Conservation (phyloP, 2,113 vertebrate species). For the Tyrannus savana region DNA sequence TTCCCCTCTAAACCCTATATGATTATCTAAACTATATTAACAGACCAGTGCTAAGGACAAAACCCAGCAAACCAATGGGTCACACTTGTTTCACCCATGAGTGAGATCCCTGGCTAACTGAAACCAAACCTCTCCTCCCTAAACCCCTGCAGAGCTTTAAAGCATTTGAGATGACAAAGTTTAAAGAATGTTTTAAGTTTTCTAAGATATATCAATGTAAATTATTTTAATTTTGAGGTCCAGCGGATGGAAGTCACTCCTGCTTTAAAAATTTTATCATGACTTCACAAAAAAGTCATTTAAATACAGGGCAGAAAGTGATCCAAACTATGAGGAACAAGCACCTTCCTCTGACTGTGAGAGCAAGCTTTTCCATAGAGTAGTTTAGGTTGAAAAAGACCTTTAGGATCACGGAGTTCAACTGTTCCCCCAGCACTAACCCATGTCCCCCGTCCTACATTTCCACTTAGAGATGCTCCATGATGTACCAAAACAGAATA, state of each 20-base stretch:
- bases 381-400: not conserved
- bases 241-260: not conserved
- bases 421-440: not conserved
- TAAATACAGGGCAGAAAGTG: not conserved
- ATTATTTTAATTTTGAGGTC: not conserved
- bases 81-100: not conserved
- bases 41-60: not conserved
- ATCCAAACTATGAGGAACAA: not conserved
- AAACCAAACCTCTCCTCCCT: not conserved
- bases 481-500: not conserved
- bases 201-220: not conserved
- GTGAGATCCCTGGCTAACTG: not conserved
- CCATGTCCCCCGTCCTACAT: not conserved
- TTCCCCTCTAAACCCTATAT: not conserved
- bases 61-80: not conserved
- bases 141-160: not conserved
- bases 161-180: not conserved
- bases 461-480: not conserved
- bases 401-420: not conserved
- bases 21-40: too few relatives aligned
- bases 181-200: not conserved
- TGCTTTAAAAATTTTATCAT: not conserved
- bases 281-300: not conserved
- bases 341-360: accelerated
- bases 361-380: not conserved